Evolutionary conservation across 2,113 vertebrate species (phyloP).

Genomic region (human (Homo sapiens)): GRCh38 chr3:64471501-64472000

Average conservation of each 20-base stretch:
- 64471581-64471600: background rate
- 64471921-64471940: background rate
- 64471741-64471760: background rate
- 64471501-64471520: background rate
- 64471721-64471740: background rate
- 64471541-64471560: background rate
- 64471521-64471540: background rate
- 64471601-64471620: background rate
- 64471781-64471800: background rate
- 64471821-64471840: background rate
- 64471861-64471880: background rate
- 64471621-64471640: background rate
- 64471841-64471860: constrained; percentile 20
- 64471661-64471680: background rate
- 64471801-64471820: background rate
- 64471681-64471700: background rate
- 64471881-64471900: background rate
- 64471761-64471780: background rate
- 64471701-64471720: background rate
- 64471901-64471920: background rate
- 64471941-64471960: background rate
- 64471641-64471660: background rate
- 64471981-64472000: background rate
- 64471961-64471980: background rate
- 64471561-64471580: background rate